phyloP scores from a whole-genome alignment of 2,113 vertebrate species.

The Podiceps cristatus region DNA sequence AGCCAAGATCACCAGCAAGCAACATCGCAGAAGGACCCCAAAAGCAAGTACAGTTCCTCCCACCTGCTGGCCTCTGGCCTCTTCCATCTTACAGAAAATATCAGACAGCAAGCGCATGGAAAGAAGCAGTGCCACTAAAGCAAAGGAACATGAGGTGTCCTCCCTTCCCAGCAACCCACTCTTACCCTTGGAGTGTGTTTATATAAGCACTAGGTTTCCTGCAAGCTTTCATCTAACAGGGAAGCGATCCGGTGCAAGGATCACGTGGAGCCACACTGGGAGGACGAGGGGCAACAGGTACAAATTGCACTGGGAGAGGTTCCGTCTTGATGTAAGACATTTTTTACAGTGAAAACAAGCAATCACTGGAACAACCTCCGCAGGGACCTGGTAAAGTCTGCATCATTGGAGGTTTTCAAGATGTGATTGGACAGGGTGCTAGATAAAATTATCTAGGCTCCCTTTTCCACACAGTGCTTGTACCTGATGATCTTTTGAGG shows the following conservation, averaged over 20 bases:
- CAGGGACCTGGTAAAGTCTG: fast-evolving
- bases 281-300: background rate
- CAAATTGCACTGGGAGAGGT: background rate
- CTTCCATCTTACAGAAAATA: background rate
- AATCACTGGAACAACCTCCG: background rate
- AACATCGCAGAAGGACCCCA: background rate
- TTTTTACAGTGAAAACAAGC: background rate
- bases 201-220: fast-evolving
- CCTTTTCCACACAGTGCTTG: background rate
- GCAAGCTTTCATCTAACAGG: fast-evolving
- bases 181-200: background rate
- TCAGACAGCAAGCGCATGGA: background rate
- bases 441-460: background rate
- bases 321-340: background rate
- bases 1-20: background rate
- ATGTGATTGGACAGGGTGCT: fast-evolving
- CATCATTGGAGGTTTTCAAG: background rate
- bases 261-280: background rate
- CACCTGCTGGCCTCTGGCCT: background rate
- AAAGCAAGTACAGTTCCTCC: background rate
- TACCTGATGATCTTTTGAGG: background rate
- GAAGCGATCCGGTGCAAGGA: fast-evolving
- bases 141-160: background rate
- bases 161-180: background rate
- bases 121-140: background rate